These are phyloP conservation scores for Agonopterix alstromeriana DNA, from an alignment of 2,888 invertebrate species.

Conservation along the genomic window DNA sequence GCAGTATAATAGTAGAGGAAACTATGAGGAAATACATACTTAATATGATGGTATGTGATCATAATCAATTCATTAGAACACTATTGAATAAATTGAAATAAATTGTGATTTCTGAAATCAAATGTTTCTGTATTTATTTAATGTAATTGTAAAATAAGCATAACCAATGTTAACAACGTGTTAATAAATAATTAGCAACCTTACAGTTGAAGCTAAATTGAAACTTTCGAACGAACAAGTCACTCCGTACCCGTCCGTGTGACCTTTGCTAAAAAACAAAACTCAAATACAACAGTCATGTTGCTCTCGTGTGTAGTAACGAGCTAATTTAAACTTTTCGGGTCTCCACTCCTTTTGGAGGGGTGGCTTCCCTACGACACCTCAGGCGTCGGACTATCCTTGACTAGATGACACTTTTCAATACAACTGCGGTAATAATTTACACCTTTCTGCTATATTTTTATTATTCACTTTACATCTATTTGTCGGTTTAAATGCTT, in stretches of 20 bases:
- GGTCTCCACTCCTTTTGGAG: slow-evolving; percentile 47
- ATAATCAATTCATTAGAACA: too few species aligned
- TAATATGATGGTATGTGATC: not conserved
- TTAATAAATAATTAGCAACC: not conserved
- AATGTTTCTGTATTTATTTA: too few species aligned
- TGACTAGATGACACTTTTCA: slow-evolving; percentile 49
- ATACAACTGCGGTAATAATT: slow-evolving; percentile 45
- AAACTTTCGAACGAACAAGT: not conserved
- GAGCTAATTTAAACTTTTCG: slow-evolving; percentile 77
- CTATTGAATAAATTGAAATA: too few species aligned
- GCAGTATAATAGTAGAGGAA: not conserved
- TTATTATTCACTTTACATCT: not conserved
- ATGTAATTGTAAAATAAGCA: too few species aligned
- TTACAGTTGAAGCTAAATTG: not conserved
- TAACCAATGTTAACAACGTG: too few species aligned
- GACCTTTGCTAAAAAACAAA: slow-evolving; percentile 73
- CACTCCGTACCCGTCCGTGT: slow-evolving; percentile 12
- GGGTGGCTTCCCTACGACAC: slow-evolving; percentile 54
- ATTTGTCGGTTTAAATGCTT: too few species aligned
- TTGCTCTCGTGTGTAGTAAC: slow-evolving; percentile 63
- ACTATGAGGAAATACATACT: slow-evolving; percentile 4
- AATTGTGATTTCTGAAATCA: too few species aligned
- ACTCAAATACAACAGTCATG: slow-evolving; percentile 56
- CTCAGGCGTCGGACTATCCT: slow-evolving; percentile 56
- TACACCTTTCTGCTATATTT: slow-evolving; percentile 13